Percentiles rank a stretch among this genome's conserved stretches.
Evolutionary conservation across 2,888 invertebrate genomes (phyloP).

Genomic region (Lydus trimaculatus): DNA sequence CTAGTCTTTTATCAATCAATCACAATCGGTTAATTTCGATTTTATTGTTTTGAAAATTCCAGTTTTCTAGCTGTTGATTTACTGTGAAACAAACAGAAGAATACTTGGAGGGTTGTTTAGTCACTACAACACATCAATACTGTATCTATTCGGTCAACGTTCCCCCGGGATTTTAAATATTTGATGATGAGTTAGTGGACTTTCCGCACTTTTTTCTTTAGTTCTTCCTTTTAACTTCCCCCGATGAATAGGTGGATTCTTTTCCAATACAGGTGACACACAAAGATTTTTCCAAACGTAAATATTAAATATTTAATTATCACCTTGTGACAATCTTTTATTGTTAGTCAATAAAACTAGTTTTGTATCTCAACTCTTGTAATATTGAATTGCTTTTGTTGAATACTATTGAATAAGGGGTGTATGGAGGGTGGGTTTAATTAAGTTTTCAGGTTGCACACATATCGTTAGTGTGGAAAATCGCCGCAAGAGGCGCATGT

Average conservation of each 20-base stretch:
- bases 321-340: neutral
- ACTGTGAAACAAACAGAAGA: neutral
- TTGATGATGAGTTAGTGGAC: conserved; percentile 60
- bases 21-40: neutral
- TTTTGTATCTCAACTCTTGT: neutral
- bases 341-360: neutral
- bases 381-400: neutral
- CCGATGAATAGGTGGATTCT: neutral
- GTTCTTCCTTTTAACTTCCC: conserved; percentile 22
- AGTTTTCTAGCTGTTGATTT: neutral
- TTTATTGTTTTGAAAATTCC: conserved; percentile 1
- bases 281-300: neutral
- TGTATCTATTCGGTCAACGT: conserved; percentile 53
- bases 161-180: conserved; percentile 59
- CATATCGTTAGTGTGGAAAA: conserved; percentile 48
- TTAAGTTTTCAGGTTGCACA: conserved; percentile 53
- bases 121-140: conserved; percentile 33
- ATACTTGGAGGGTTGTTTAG: conserved; percentile 21
- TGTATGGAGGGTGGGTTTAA: conserved; percentile 42
- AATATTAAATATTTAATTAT: conserved; percentile 5
- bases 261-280: neutral
- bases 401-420: neutral
- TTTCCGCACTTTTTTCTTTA: conserved; percentile 51
- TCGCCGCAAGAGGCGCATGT: conserved; percentile 45
- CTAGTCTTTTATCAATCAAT: neutral